A percentile compares a stretch with the other conserved stretches of the same genome.
phyloP scores from a whole-genome alignment of 2,113 vertebrate genomes.

The Lepus americanus region DNA sequence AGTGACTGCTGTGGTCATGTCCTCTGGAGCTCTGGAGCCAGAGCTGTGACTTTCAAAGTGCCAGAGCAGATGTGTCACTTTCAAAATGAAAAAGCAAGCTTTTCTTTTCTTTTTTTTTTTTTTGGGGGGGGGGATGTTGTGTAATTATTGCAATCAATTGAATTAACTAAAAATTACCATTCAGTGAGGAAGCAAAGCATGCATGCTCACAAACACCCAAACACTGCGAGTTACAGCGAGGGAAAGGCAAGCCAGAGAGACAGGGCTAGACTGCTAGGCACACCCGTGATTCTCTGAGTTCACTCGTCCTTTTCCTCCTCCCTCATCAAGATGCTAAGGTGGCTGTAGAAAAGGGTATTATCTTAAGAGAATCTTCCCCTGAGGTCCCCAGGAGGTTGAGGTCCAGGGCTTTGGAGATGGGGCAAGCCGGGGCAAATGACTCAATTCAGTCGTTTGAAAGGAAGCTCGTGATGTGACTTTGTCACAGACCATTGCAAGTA shows the following conservation, averaged over 20 bases:
- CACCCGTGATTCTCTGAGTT: background rate
- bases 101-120: background rate
- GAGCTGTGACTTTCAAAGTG: slow-evolving; percentile 13
- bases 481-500: background rate
- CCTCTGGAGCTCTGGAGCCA: background rate
- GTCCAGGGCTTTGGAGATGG: background rate
- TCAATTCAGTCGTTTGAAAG: background rate
- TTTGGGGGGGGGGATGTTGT: background rate
- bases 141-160: background rate
- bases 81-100: background rate
- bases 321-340: background rate
- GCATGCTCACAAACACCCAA: accelerated
- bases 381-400: background rate
- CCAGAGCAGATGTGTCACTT: background rate
- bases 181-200: slow-evolving; percentile 19
- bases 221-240: background rate
- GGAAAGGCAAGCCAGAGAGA: background rate
- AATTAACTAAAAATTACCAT: slow-evolving; percentile 52
- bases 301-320: background rate
- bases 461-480: background rate
- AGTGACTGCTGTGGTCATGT: background rate
- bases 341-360: background rate
- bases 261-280: background rate
- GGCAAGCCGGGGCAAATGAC: background rate
- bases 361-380: background rate